Conservation (phyloP, 2,113 vertebrate species). For the Ramphastos sulfuratus region DNA sequence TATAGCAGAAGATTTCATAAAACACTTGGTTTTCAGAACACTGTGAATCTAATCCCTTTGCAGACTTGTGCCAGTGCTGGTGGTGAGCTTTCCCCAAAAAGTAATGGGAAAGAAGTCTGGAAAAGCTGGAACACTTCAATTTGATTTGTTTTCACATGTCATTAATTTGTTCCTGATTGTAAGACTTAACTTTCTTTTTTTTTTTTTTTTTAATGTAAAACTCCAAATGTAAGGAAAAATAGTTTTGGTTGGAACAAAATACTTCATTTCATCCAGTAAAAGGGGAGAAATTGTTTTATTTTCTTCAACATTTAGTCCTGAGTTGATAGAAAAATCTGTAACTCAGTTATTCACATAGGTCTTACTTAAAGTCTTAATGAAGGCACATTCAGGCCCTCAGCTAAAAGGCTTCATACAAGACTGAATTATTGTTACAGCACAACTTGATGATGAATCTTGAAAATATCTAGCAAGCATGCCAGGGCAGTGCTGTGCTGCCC, state of each 20-base stretch:
- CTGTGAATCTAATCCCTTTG: background rate
- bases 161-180: background rate
- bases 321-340: background rate
- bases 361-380: background rate
- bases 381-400: background rate
- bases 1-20: background rate
- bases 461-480: conserved; percentile 14
- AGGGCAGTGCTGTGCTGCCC: background rate
- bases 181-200: background rate
- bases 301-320: background rate
- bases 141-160: background rate
- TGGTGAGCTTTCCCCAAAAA: background rate
- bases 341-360: background rate
- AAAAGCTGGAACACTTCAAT: background rate
- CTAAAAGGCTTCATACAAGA: background rate
- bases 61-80: background rate
- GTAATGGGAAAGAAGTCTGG: background rate
- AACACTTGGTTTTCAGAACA: background rate
- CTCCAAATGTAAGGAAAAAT: background rate
- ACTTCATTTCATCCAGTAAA: background rate
- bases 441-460: conserved; percentile 36
- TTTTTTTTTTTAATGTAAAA: background rate
- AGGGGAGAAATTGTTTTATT: background rate
- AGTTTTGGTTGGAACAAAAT: background rate
- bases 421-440: background rate